A percentile compares a stretch with the other conserved stretches of the same genome.
phyloP scores from a whole-genome alignment of 1,140 invertebrate species.

The Berghia stephanieae region DNA sequence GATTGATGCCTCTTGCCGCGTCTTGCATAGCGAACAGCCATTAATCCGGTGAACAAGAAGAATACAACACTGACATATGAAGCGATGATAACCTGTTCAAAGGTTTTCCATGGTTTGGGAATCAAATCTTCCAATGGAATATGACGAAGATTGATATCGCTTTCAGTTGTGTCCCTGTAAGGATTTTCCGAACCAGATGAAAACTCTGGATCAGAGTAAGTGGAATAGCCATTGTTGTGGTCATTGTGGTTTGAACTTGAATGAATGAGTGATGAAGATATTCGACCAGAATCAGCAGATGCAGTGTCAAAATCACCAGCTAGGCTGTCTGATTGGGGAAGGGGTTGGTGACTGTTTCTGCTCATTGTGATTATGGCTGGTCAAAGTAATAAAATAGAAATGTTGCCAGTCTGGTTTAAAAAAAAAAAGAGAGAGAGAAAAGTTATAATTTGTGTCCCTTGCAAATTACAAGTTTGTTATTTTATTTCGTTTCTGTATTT shows the following conservation, averaged over 20 bases:
- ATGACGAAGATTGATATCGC: constrained; percentile 48
- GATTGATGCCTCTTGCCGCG: constrained; percentile 52
- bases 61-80: constrained; percentile 51
- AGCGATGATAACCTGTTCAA: constrained; percentile 52
- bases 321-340: constrained; percentile 25
- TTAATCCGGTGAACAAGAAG: constrained; percentile 48
- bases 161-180: constrained; percentile 59
- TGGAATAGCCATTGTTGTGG: constrained; percentile 35
- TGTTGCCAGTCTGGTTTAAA: neutral
- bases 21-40: constrained; percentile 52
- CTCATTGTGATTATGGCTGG: constrained; percentile 15
- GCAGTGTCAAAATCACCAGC: constrained; percentile 18
- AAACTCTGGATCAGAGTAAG: constrained; percentile 50
- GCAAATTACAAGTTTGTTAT: too few species aligned
- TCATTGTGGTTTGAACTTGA: constrained; percentile 12
- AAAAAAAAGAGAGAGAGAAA: too few species aligned
- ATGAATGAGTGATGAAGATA: constrained; percentile 38
- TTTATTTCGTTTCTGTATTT: too few species aligned
- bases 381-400: neutral
- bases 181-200: constrained; percentile 51
- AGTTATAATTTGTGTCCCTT: too few species aligned
- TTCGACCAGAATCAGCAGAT: constrained; percentile 15
- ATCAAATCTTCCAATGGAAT: constrained; percentile 53
- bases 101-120: constrained; percentile 54
- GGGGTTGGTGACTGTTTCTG: constrained; percentile 18